Percentiles rank a stretch among this genome's conserved stretches.
Conservation (phyloP, 2,888 invertebrate species). For the Gortyna flavago region DNA sequence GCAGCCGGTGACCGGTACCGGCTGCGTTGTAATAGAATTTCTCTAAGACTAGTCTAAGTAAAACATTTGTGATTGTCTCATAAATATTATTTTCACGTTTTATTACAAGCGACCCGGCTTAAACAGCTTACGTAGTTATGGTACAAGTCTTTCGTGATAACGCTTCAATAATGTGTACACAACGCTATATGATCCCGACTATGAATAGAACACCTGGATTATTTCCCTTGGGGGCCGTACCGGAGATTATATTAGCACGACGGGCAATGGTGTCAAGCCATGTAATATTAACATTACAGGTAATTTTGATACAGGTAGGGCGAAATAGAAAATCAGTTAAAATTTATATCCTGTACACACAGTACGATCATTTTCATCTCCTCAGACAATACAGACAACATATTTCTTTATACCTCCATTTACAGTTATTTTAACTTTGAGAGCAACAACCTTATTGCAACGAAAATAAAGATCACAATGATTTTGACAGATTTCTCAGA, state of each 20-base stretch:
- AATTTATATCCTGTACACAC: background rate
- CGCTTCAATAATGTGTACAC: conserved; percentile 39
- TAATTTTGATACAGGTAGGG: background rate
- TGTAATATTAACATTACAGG: conserved; percentile 11
- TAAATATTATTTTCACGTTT: conserved; percentile 11
- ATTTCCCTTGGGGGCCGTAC: conserved; percentile 52
- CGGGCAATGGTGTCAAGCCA: conserved; percentile 20
- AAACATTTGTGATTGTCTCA: background rate
- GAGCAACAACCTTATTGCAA: background rate
- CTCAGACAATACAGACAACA: background rate
- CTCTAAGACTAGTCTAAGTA: too few relatives aligned
- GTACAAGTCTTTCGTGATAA: conserved; percentile 16
- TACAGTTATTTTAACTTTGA: too few relatives aligned
- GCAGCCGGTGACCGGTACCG: too few relatives aligned
- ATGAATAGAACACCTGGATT: conserved; percentile 54
- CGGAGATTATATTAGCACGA: conserved; percentile 35
- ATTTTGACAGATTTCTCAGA: background rate
- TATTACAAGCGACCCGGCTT: conserved; percentile 1
- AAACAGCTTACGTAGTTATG: conserved; percentile 3
- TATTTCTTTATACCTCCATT: background rate
- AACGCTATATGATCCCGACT: conserved; percentile 24
- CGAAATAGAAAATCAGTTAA: background rate
- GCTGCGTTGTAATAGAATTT: too few relatives aligned
- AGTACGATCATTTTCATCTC: background rate
- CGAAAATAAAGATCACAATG: background rate